Percentiles rank a stretch among this genome's conserved stretches.
These are phyloP conservation scores for Crioceris asparagi DNA, from an alignment of 2,888 invertebrate species.

Conservation along the genomic window DNA sequence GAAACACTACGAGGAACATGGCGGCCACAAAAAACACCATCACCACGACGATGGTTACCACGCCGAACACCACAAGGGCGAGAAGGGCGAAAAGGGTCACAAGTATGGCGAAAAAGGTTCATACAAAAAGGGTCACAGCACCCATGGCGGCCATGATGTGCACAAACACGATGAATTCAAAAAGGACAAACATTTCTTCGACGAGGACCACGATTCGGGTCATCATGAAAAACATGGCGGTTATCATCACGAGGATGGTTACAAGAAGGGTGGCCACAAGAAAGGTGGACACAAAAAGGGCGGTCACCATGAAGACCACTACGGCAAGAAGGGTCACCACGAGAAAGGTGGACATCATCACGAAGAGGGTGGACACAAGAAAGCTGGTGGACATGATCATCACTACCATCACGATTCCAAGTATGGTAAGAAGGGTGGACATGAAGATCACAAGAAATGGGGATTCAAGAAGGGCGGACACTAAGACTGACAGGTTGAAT, in stretches of 20 bases:
- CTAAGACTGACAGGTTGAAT: too few species aligned
- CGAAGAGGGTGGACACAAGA: conserved; percentile 70
- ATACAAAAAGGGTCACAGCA: conserved; percentile 76
- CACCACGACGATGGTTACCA: conserved; percentile 55
- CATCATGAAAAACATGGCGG: conserved; percentile 75
- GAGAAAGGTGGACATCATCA: conserved; percentile 73
- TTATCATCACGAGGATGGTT: conserved; percentile 67
- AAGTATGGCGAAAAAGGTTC: conserved; percentile 62
- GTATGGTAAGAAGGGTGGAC: conserved; percentile 70
- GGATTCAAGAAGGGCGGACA: conserved; percentile 48
- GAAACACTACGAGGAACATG: conserved; percentile 52
- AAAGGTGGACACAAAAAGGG: conserved; percentile 75
- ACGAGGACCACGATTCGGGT: conserved; percentile 72
- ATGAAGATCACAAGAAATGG: conserved; percentile 71
- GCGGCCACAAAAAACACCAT: conserved; percentile 50
- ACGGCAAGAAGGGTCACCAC: conserved; percentile 70
- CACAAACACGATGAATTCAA: conserved; percentile 79
- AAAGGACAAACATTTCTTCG: conserved; percentile 78
- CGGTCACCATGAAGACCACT: conserved; percentile 63
- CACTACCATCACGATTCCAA: conserved; percentile 65
- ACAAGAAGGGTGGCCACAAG: conserved; percentile 71
- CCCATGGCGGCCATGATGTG: conserved; percentile 72
- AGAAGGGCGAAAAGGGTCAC: conserved; percentile 53
- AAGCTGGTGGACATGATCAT: conserved; percentile 64
- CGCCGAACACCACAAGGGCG: conserved; percentile 53